Conservation (phyloP, 2,113 vertebrate genomes). For the Butorides virescens region DNA sequence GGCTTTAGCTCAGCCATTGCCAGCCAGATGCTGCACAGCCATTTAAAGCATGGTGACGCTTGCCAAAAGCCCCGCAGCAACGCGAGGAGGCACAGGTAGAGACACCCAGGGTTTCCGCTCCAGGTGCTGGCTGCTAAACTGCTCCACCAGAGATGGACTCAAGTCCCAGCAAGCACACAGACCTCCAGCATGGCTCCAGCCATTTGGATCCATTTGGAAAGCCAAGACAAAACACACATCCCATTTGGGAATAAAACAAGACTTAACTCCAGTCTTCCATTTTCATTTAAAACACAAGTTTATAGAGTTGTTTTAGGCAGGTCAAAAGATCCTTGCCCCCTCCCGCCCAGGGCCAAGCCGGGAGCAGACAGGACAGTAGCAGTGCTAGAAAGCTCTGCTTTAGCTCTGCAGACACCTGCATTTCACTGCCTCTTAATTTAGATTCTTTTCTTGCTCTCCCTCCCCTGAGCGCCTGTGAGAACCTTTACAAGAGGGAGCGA, state of each 20-base stretch:
- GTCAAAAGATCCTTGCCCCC: background rate
- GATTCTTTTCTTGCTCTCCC: background rate
- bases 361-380: background rate
- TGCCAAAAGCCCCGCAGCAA: background rate
- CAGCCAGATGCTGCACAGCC: background rate
- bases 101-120: background rate
- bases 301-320: background rate
- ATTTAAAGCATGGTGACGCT: background rate
- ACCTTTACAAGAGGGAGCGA: background rate
- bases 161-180: background rate
- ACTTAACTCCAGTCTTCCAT: background rate
- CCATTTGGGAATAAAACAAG: background rate
- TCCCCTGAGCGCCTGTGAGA: background rate
- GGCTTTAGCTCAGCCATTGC: background rate
- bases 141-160: background rate
- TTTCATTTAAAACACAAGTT: background rate
- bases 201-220: background rate
- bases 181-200: background rate
- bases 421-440: background rate
- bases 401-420: background rate
- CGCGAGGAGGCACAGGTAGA: rapidly evolving
- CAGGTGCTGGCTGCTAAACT: background rate
- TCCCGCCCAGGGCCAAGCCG: background rate
- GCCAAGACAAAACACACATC: background rate
- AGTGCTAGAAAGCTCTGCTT: background rate